Conservation (phyloP, 1,140 invertebrate genomes). For the Calephelis virginiensis region DNA sequence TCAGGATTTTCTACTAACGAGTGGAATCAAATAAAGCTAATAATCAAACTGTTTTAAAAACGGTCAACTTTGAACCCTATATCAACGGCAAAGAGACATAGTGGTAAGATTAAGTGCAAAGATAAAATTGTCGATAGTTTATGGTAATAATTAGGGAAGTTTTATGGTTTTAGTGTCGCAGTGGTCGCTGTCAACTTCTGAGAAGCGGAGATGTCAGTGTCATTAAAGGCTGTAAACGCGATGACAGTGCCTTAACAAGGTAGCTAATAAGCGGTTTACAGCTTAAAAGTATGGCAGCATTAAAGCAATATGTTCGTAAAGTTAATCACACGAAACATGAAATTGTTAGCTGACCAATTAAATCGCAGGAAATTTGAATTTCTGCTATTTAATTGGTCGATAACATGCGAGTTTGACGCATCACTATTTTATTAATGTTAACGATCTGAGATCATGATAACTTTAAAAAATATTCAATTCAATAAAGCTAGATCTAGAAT, state of each 20-base stretch:
- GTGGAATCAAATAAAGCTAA: constrained; percentile 20
- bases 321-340: constrained; percentile 1
- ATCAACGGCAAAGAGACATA: background rate
- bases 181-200: constrained; percentile 59
- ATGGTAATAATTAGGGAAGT: constrained; percentile 60
- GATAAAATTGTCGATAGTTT: constrained; percentile 36
- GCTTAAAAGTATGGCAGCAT: constrained; percentile 30
- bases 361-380: too few species aligned
- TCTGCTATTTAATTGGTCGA: too few species aligned
- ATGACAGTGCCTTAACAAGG: constrained; percentile 59
- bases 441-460: too few species aligned
- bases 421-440: too few species aligned
- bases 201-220: constrained; percentile 47
- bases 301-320: constrained; percentile 3
- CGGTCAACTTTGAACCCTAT: constrained; percentile 24
- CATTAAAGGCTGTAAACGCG: constrained; percentile 60
- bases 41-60: background rate
- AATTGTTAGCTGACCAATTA: background rate
- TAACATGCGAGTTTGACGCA: too few species aligned
- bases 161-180: constrained; percentile 60
- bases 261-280: constrained; percentile 52
- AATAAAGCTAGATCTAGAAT: too few species aligned
- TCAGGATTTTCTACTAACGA: constrained; percentile 49
- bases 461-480: too few species aligned
- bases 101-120: background rate